Evolutionary conservation across 2,797 vertebrate genomes (phyloP).

Genomic region (Hirundo rustica): DNA sequence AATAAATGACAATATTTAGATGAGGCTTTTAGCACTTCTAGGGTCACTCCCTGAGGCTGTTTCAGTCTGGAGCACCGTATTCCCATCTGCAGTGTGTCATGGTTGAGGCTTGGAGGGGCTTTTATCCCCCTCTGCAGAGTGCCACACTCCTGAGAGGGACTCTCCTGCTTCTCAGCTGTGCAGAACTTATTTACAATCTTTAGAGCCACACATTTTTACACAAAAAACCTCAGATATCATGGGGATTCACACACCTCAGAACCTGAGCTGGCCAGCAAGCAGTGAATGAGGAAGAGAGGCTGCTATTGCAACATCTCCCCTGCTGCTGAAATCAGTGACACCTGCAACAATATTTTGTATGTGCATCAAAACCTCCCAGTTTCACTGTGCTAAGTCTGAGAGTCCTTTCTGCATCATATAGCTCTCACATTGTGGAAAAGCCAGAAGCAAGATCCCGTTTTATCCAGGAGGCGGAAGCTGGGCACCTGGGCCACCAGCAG

Average conservation of each 20-base stretch:
- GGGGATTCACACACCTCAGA: neutral
- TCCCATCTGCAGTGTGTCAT: too few relatives aligned
- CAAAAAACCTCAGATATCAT: neutral
- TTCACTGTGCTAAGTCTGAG: neutral
- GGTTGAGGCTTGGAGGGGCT: neutral
- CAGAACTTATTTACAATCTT: neutral
- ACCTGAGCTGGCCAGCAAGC: neutral
- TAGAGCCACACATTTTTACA: neutral
- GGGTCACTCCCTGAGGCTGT: neutral
- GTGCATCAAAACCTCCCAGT: neutral
- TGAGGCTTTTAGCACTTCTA: neutral
- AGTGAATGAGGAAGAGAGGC: neutral
- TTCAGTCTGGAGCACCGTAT: neutral
- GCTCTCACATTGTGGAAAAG: neutral
- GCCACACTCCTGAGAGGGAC: neutral
- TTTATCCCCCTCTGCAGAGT: neutral
- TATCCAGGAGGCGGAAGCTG: neutral
- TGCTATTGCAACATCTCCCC: neutral
- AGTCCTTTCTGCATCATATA: rapidly evolving
- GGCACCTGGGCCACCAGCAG: neutral
- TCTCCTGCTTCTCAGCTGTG: neutral
- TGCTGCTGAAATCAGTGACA: neutral
- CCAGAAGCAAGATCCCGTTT: neutral
- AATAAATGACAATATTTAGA: neutral
- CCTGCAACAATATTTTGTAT: neutral